phyloP scores from a whole-genome alignment of 37 sponge, comb jelly and placozoan genomes.

The Tethya wilhelma region DNA sequence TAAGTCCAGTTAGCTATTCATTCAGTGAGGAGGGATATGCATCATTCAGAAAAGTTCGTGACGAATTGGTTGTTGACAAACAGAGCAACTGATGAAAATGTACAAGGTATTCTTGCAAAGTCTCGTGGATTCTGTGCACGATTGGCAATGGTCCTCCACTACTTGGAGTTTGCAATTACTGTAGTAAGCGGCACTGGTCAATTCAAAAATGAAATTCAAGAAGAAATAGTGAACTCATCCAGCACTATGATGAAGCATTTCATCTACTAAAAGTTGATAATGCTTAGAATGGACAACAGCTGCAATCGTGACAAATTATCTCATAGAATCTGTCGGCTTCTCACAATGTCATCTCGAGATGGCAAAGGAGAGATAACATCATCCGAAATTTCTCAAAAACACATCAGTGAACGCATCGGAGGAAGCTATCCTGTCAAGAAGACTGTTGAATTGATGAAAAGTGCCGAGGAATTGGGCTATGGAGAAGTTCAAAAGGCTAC shows the following conservation, averaged over 20 bases:
- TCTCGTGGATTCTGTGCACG: background rate
- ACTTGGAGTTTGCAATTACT: background rate
- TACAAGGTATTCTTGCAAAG: constrained; percentile 1
- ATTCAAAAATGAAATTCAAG: too few relatives aligned
- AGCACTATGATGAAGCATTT: background rate
- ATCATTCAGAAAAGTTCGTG: background rate
- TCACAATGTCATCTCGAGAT: background rate
- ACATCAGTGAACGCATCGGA: background rate
- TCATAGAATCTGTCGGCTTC: background rate
- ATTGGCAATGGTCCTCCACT: background rate
- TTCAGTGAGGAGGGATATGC: background rate
- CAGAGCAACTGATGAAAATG: background rate
- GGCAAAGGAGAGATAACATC: background rate
- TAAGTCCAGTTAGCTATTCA: background rate
- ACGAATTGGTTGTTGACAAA: background rate
- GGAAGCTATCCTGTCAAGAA: background rate
- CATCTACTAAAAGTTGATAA: background rate
- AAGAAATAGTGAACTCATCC: background rate
- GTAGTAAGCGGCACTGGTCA: too few relatives aligned
- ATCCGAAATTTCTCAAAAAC: background rate
- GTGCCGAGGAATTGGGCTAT: background rate
- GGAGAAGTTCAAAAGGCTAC: background rate
- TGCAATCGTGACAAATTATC: too few relatives aligned
- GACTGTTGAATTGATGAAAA: background rate
- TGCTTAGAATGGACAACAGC: too few relatives aligned